These are phyloP conservation scores for Aotus griseimembra DNA, from an alignment of 2,797 vertebrate species.

Conservation along the genomic window DNA sequence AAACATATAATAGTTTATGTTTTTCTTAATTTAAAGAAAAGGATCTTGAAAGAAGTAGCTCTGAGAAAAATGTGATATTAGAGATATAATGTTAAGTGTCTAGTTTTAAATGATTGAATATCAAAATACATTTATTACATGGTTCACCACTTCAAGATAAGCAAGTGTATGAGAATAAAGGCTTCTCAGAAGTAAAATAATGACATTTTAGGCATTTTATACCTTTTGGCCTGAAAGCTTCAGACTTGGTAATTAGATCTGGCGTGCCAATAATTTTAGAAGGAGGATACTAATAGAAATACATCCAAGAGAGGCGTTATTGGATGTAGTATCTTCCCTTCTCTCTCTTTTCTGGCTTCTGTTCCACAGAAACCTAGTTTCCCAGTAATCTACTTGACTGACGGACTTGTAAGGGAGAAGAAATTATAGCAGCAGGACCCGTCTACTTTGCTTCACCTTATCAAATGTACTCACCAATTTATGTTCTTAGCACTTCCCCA, in stretches of 20 bases:
- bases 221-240: neutral
- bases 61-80: neutral
- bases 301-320: neutral
- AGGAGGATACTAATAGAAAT: neutral
- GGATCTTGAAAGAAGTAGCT: neutral
- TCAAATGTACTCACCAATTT: constrained; percentile 44
- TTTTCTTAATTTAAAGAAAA: neutral
- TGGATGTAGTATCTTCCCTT: neutral
- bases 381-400: constrained; percentile 45
- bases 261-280: neutral
- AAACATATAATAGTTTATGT: neutral
- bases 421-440: neutral
- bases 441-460: constrained; percentile 19
- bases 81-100: neutral
- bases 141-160: neutral
- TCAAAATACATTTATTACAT: neutral
- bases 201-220: neutral
- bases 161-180: neutral
- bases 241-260: neutral
- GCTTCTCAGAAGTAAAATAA: neutral
- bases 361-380: neutral
- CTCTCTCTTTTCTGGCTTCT: neutral
- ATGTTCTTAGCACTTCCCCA: constrained; percentile 31
- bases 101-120: neutral
- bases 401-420: neutral